phyloP scores from a whole-genome alignment of 2,113 vertebrate species.

The Microcebus griseorufus region DNA sequence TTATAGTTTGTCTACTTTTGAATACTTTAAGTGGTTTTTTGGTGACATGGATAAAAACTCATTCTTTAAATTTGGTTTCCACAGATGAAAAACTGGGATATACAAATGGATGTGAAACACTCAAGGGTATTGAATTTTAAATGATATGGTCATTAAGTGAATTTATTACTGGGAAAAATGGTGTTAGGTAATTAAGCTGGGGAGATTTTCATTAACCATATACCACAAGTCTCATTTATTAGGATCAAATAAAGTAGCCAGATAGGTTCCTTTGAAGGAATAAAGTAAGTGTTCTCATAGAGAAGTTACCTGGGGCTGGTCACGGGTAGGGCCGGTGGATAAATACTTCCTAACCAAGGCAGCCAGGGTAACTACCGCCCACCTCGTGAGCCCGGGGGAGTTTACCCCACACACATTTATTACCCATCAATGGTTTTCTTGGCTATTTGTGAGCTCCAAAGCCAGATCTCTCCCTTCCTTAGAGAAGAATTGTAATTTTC shows the following conservation, averaged over 20 bases:
- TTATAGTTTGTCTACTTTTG: conserved; percentile 36
- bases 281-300: neutral
- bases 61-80: conserved; percentile 18
- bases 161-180: conserved; percentile 3
- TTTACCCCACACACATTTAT: neutral
- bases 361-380: neutral
- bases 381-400: neutral
- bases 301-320: neutral
- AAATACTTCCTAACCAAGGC: neutral
- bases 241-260: neutral
- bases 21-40: neutral
- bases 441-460: neutral
- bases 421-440: neutral
- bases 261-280: neutral
- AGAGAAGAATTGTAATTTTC: neutral
- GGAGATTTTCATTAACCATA: neutral
- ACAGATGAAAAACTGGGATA: neutral
- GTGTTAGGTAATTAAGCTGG: conserved; percentile 3
- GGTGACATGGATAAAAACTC: neutral
- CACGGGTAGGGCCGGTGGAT: fast-evolving
- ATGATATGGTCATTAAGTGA: neutral
- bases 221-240: neutral
- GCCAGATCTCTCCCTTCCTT: neutral
- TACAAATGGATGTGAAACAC: neutral
- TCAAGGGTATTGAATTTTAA: neutral